phyloP scores from a whole-genome alignment of 2,113 vertebrate species.

The Dipodomys stephensi region DNA sequence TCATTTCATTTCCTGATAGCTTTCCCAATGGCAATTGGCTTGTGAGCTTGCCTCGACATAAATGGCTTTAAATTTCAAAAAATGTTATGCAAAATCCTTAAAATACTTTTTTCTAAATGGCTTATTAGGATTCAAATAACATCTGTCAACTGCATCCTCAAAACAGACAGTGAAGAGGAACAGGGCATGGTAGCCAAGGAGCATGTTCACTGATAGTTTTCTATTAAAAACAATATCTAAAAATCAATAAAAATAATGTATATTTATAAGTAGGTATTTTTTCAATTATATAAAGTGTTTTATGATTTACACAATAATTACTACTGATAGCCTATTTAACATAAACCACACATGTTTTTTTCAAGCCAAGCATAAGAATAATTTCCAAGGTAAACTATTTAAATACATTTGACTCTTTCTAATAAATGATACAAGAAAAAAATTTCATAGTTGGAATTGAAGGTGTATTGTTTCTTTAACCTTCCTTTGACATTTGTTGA shows the following conservation, averaged over 20 bases:
- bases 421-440: background rate
- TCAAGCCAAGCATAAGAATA: background rate
- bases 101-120: background rate
- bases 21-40: slow-evolving; percentile 27
- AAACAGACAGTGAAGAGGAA: background rate
- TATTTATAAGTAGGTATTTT: background rate
- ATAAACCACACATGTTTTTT: background rate
- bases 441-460: background rate
- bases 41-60: background rate
- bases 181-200: no score
- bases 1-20: slow-evolving; percentile 30
- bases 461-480: background rate
- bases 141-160: background rate
- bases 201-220: background rate
- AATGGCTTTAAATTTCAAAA: background rate
- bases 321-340: background rate
- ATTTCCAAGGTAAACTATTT: background rate
- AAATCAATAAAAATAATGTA: background rate
- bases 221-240: background rate
- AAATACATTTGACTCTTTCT: slow-evolving; percentile 27
- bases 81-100: background rate
- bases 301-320: background rate
- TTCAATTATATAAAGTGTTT: background rate
- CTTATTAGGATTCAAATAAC: background rate
- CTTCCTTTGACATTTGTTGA: background rate